phyloP scores from a whole-genome alignment of 2,797 vertebrate species.

The Streptopelia turtur region DNA sequence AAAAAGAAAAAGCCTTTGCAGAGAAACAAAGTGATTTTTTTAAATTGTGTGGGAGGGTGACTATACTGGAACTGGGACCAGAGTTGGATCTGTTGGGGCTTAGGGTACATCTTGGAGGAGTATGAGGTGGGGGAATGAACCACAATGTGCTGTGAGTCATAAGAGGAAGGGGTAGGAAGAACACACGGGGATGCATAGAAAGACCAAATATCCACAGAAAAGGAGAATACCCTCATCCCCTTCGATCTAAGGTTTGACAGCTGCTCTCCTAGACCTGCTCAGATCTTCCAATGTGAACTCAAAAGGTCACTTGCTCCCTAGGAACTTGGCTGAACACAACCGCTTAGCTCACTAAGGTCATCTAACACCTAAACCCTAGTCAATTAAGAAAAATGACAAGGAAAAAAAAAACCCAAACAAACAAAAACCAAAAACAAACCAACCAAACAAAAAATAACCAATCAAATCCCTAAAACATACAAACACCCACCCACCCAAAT shows the following conservation, averaged over 20 bases:
- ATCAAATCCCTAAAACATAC: no score
- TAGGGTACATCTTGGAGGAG: not conserved
- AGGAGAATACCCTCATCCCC: not conserved
- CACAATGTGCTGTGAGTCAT: not conserved
- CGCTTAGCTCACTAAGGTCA: not conserved
- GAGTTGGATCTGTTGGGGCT: not conserved
- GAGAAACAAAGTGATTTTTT: not conserved
- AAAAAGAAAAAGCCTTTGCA: not conserved
- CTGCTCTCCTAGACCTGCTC: not conserved
- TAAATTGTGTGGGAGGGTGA: not conserved
- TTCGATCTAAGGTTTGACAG: not conserved
- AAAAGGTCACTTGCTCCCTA: not conserved
- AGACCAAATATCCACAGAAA: not conserved
- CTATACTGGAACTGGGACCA: not conserved
- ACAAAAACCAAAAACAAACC: no score
- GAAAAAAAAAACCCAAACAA: not conserved
- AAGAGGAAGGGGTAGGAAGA: not conserved
- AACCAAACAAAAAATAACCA: no score
- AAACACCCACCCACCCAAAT: not conserved
- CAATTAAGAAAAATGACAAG: not conserved
- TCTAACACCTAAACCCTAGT: not conserved
- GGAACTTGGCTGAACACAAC: not conserved
- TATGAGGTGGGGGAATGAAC: not conserved
- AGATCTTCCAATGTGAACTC: not conserved
- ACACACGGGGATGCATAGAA: not conserved